phyloP scores from a whole-genome alignment of 2,113 vertebrate species.

The Upupa epops region DNA sequence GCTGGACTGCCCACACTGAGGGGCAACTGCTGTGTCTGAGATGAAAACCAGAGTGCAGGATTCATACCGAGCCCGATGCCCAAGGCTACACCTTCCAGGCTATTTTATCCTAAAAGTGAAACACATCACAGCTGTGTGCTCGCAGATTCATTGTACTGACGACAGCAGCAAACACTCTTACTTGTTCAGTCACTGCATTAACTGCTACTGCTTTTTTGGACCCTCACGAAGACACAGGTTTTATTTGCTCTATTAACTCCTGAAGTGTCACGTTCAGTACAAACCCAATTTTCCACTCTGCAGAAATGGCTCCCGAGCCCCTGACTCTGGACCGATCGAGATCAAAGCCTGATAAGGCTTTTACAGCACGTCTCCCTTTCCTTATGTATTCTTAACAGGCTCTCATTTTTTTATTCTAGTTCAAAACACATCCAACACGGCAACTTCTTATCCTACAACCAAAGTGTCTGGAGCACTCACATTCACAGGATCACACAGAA shows the following conservation, averaged over 20 bases:
- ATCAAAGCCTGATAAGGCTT: neutral
- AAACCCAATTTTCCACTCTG: neutral
- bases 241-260: slow-evolving; percentile 15
- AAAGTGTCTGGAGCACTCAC: neutral
- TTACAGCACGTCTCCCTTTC: neutral
- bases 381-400: neutral
- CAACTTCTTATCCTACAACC: neutral
- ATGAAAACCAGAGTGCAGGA: neutral
- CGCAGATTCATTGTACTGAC: neutral
- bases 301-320: neutral
- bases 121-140: neutral
- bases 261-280: neutral
- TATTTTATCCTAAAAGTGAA: neutral
- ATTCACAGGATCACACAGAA: too few species aligned
- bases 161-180: neutral
- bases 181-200: neutral
- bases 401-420: neutral
- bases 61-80: neutral
- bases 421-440: neutral
- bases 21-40: neutral
- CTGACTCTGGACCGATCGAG: neutral
- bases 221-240: neutral
- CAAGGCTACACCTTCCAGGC: neutral
- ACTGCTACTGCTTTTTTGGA: neutral
- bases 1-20: neutral